Conservation (phyloP, 1,140 invertebrate genomes). For the Drosophila bipectinata region DNA sequence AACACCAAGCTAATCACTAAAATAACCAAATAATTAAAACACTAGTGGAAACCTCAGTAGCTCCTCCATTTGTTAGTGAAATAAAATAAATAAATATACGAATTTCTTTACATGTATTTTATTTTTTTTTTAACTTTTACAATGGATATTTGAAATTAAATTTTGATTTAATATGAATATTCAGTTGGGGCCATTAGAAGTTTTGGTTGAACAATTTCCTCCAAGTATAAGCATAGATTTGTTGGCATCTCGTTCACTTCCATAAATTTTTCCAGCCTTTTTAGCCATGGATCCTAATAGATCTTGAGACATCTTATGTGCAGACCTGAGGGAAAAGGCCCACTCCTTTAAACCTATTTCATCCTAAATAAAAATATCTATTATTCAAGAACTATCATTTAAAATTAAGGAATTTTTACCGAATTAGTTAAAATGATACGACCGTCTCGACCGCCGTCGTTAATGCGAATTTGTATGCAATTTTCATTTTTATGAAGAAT, state of each 20-base stretch:
- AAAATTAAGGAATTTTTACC: slow-evolving; percentile 85
- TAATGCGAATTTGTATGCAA: slow-evolving; percentile 93
- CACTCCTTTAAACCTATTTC: slow-evolving; percentile 98
- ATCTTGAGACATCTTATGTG: slow-evolving; percentile 96
- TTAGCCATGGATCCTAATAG: slow-evolving; percentile 96
- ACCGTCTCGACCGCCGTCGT: slow-evolving; percentile 89
- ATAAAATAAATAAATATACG: not conserved
- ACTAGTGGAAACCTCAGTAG: no score
- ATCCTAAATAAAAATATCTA: slow-evolving; percentile 87
- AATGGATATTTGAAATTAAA: not conserved
- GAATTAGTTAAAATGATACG: slow-evolving; percentile 97
- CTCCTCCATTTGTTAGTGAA: no score
- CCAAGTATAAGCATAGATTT: slow-evolving; percentile 80
- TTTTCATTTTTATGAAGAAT: slow-evolving; percentile 96
- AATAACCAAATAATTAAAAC: no score
- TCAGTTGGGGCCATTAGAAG: slow-evolving; percentile 74
- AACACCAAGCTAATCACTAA: no score
- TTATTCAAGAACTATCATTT: not conserved
- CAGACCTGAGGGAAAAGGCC: slow-evolving; percentile 94
- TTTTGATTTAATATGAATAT: slow-evolving; percentile 5
- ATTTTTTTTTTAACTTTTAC: not conserved
- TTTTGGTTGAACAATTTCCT: slow-evolving; percentile 76
- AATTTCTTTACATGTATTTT: not conserved
- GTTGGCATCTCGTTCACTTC: slow-evolving; percentile 87
- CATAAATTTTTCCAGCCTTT: slow-evolving; percentile 98